Evolutionary conservation across 1,140 invertebrate species (phyloP), one percentile per base, ranked within the genome.

Genomic region (Campoletis sonorensis): DNA sequence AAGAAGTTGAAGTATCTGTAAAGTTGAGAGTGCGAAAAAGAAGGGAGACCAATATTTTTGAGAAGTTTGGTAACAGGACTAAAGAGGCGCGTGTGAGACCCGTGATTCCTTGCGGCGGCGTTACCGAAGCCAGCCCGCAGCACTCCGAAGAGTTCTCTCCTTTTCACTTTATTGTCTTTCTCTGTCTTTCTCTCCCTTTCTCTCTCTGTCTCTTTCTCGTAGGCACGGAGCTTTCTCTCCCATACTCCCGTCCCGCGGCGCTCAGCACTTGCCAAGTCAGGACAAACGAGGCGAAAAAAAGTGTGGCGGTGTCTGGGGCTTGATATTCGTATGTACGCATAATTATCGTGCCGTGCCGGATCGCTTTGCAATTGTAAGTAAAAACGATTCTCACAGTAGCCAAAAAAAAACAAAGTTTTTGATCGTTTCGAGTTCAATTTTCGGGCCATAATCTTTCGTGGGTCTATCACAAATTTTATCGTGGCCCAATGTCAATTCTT

Each of bases 361-460:
- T 75, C 73, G 75, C 81, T 81, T 82, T 64, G 84, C 83, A 87
- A 80, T 73, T 83, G 88, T 88, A 83, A 88, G 88, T 89, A 88
- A 7, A 27, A 26, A 27, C 61, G 18, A 58, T 58, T 1, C 0
- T 7, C 27, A 27, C 30, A 27, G 4, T 67, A 45, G 40, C 3
- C 3, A 67, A 67, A 67, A 67, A 67, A 23, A 23, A 26, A 67
- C 23, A 27, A 0, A 27, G 2, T 67, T 67, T 23, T 67, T 13
- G 61, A 67, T 23, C 13, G 61, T 27, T 26, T 3, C 61, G 26
- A 67, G 8, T 23, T 4, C 5, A 76, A 58, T 49, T 76, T 26
- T 23, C 30, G 10, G 18, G 13, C 33, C 7, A 10, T 49, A 40
- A 72, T 72, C 4, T 72, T 71, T 45, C 11, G 40, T 45, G 40